Conservation (phyloP, 2,888 invertebrate genomes). For the Ophion obscuratus region DNA sequence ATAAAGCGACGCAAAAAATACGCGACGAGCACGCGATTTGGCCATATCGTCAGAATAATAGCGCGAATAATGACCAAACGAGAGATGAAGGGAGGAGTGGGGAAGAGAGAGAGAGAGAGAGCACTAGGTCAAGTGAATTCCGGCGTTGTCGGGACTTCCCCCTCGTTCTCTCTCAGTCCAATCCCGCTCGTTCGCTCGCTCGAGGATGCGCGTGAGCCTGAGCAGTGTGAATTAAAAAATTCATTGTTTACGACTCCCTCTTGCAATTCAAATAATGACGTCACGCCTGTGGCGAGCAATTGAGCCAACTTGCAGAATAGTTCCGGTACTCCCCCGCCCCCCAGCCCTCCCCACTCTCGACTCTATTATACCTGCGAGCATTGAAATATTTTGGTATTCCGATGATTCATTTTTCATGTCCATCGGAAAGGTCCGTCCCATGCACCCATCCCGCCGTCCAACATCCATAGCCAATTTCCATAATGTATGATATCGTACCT, state of each 20-base stretch:
- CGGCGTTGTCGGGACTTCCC: conserved; percentile 38
- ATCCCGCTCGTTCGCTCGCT: background rate
- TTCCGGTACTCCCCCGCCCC: background rate
- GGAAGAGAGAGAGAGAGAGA: conserved; percentile 12
- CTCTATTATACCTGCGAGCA: too few relatives aligned
- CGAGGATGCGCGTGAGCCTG: conserved; percentile 12
- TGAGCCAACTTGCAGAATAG: background rate
- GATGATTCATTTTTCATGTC: too few relatives aligned
- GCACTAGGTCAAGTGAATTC: conserved; percentile 52
- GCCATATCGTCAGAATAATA: conserved; percentile 12
- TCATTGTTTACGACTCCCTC: conserved; percentile 49
- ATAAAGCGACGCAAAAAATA: conserved; percentile 11
- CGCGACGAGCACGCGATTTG: conserved; percentile 16
- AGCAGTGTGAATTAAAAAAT: conserved; percentile 47
- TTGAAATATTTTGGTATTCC: too few relatives aligned
- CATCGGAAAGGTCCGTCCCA: too few relatives aligned
- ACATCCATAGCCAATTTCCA: too few relatives aligned
- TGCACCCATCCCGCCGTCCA: too few relatives aligned
- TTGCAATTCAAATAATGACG: conserved; percentile 48
- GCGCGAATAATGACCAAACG: background rate
- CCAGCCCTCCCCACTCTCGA: too few relatives aligned
- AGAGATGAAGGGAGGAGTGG: background rate
- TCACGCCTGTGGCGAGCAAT: conserved; percentile 27
- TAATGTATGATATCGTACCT: background rate
- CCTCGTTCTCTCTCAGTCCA: conserved; percentile 1